phyloP scores from a whole-genome alignment of 2,888 invertebrate genomes.

The Thelaira solivaga region DNA sequence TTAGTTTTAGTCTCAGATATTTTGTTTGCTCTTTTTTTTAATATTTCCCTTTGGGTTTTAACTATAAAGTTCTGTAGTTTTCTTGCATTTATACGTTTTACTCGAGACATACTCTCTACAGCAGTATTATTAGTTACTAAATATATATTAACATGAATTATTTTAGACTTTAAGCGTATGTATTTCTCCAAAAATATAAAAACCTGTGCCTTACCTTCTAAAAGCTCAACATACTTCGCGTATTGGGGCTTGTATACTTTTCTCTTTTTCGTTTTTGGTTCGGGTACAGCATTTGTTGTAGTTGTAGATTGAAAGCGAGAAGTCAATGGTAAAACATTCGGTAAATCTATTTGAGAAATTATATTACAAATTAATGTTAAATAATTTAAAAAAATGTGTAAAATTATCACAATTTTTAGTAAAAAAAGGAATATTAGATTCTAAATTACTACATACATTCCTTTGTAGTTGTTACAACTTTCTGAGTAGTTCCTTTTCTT shows the following conservation, averaged over 20 bases:
- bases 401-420: neutral
- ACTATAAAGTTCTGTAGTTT: constrained; percentile 83
- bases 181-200: neutral
- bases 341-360: neutral
- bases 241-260: constrained; percentile 68
- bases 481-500: neutral
- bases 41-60: constrained; percentile 76
- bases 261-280: constrained; percentile 63
- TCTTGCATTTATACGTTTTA: constrained; percentile 82
- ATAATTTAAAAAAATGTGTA: neutral
- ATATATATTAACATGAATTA: too few species aligned
- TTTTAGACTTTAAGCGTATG: too few species aligned
- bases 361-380: neutral
- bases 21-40: constrained; percentile 67
- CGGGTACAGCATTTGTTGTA: constrained; percentile 67
- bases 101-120: constrained; percentile 82
- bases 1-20: constrained; percentile 57
- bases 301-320: constrained; percentile 71
- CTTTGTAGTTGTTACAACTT: neutral
- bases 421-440: too few species aligned
- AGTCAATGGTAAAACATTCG: neutral
- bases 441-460: neutral
- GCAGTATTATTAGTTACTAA: constrained; percentile 83
- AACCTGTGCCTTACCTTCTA: constrained; percentile 80
- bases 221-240: constrained; percentile 82